Conservation (phyloP, 2,888 invertebrate genomes). For the Pasiphila rectangulata region DNA sequence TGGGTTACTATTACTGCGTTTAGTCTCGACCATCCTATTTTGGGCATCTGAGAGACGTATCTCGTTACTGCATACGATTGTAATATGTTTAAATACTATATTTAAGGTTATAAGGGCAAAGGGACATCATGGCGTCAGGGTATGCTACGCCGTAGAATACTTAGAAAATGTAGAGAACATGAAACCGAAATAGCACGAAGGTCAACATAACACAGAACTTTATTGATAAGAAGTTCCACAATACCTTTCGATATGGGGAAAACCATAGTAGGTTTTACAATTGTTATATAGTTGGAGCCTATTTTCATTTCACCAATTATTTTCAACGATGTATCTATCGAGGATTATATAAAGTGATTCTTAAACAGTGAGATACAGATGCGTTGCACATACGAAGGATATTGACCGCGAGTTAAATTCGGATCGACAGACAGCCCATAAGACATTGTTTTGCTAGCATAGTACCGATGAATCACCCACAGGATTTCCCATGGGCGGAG, state of each 20-base stretch:
- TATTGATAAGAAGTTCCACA: neutral
- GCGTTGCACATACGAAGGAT: slow-evolving; percentile 22
- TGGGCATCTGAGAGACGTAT: neutral
- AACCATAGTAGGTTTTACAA: too few species aligned
- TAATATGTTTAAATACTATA: too few species aligned
- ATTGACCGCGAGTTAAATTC: slow-evolving; percentile 31
- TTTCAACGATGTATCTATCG: neutral
- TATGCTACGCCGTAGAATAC: too few species aligned
- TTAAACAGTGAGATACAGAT: slow-evolving; percentile 1
- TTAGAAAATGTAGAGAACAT: too few species aligned
- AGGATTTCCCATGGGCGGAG: slow-evolving; percentile 26
- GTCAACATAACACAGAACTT: neutral
- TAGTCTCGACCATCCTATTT: neutral
- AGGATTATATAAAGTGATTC: neutral
- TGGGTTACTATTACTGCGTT: neutral
- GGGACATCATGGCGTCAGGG: too few species aligned
- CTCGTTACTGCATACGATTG: too few species aligned
- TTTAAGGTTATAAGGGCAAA: too few species aligned
- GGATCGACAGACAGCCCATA: slow-evolving; percentile 29
- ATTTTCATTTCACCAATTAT: neutral
- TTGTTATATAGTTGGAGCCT: too few species aligned
- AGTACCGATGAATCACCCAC: slow-evolving; percentile 26
- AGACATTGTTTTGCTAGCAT: slow-evolving; percentile 25
- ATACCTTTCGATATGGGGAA: too few species aligned
- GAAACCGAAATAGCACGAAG: neutral